Percentiles rank a stretch among this genome's conserved stretches.
Conservation (phyloP, 2,888 invertebrate species). For the Melanargia galathea region DNA sequence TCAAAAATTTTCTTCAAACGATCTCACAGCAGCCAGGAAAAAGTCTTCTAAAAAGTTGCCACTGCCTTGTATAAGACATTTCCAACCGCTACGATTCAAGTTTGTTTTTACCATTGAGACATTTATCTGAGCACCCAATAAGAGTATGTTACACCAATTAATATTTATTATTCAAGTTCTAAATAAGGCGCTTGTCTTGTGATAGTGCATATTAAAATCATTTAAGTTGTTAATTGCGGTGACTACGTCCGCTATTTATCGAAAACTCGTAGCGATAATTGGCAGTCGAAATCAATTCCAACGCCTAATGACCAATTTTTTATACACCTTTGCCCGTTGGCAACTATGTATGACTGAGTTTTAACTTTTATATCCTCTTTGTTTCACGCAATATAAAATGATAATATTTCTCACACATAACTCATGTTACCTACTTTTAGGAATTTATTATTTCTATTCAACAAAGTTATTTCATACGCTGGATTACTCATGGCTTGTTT, state of each 20-base stretch:
- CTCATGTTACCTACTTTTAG: slow-evolving; percentile 54
- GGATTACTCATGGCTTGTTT: slow-evolving; percentile 52
- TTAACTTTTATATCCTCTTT: not conserved
- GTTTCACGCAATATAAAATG: not conserved
- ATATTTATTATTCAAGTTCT: slow-evolving; percentile 38
- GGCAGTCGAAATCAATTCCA: slow-evolving; percentile 7
- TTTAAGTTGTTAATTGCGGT: slow-evolving; percentile 33
- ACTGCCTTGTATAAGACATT: slow-evolving; percentile 12
- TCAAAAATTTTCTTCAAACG: slow-evolving; percentile 28
- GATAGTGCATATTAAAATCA: slow-evolving; percentile 38
- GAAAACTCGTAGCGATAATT: not conserved
- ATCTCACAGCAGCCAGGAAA: slow-evolving; percentile 20
- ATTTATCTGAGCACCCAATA: slow-evolving; percentile 29
- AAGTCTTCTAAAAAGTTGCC: slow-evolving; percentile 19
- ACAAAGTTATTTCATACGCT: slow-evolving; percentile 61
- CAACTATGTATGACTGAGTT: not conserved
- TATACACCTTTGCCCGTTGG: not conserved
- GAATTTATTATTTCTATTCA: slow-evolving; percentile 68
- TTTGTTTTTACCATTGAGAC: slow-evolving; percentile 29
- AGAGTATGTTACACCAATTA: slow-evolving; percentile 34
- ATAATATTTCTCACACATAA: slow-evolving; percentile 12
- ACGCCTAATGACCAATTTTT: slow-evolving; percentile 1
- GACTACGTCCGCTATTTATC: slow-evolving; percentile 37
- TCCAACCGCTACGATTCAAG: slow-evolving; percentile 28
- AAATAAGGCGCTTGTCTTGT: slow-evolving; percentile 33